Evolutionary conservation across 2,797 vertebrate genomes (phyloP).

Genomic region (Callimico goeldii): DNA sequence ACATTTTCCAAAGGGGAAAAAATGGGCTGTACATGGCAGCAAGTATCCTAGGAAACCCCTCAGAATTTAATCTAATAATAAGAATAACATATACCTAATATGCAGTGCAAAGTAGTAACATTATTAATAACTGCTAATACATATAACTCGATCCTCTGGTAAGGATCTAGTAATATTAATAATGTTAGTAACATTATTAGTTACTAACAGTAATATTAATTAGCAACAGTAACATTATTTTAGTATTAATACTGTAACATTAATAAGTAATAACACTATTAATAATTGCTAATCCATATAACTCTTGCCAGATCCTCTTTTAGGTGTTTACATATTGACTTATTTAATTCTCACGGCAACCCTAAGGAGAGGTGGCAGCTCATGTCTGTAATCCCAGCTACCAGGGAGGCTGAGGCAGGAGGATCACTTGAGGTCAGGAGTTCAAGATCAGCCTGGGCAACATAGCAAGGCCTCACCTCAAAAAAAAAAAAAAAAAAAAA

Average conservation of each 20-base stretch:
- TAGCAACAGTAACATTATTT: neutral
- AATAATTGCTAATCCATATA: neutral
- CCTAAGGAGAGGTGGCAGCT: neutral
- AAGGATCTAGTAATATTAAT: neutral
- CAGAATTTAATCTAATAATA: neutral
- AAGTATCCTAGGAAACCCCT: neutral
- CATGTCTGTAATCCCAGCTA: neutral
- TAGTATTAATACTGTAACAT: neutral
- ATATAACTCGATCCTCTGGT: neutral
- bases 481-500: neutral
- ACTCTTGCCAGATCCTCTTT: neutral
- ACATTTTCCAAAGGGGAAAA: neutral
- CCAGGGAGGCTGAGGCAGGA: neutral
- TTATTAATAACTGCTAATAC: neutral
- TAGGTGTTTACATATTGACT: neutral
- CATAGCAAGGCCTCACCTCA: neutral
- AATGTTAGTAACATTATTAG: neutral
- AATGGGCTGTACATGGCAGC: neutral
- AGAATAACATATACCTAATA: neutral
- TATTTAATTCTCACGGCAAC: neutral
- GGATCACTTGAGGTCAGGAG: neutral
- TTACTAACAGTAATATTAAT: neutral
- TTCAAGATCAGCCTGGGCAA: neutral
- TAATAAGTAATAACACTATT: neutral
- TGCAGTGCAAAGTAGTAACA: neutral